Base-by-base conservation (phyloP, 2,888 invertebrate genomes). In the Hirtodrosophila alboralis region DNA sequence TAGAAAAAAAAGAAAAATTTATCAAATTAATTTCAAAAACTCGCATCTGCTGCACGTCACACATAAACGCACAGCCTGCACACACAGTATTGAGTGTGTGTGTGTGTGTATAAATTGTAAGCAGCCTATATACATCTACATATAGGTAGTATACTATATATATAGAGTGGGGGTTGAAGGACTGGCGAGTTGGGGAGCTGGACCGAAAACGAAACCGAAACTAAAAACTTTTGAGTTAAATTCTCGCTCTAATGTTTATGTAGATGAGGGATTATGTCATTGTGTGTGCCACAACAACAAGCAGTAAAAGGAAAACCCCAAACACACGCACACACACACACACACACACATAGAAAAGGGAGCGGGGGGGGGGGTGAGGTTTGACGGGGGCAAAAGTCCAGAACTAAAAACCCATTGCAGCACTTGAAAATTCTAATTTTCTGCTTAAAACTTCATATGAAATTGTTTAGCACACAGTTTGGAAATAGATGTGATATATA, bases 201-300 rank as follows among this genome's bases (percentile, higher is more conserved):
- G 86, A 74, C 84, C 64, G 65, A 86, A 83, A 83, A 75, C 79
- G 87, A 85, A 85, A 83, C 69, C 75, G 75, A 84, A 86, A 83
- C 87, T 84, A 86, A 86, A 83, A 83, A 83, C 85, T 86, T 81
- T 81, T 84, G 87, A 86, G 87, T 86, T 83, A 84, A 86, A 86
- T 81, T 83, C 85, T 71, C 69, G 77, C 73, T 80, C 75, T 85
- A 83, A 84, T 83, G 85, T 86, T 87, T 83, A 87, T 84, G 83
- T 75, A 85, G 85, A 87, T 84, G 87, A 87, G 87, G 86, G 87
- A 86, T 87, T 87, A 86, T 86, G 84, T 85, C 86, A 84, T 80
- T 80, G 86, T 86, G 86, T 86, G 60, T 65, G 69, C 38, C 49
- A 37, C 48, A 53, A 41, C 53, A 36, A 14, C 44, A 44, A 44